Percentiles rank a stretch among this genome's conserved stretches.
These are phyloP conservation scores for Lithobates sylvaticus DNA, from an alignment of 2,797 vertebrate genomes.

Conservation along the genomic window DNA sequence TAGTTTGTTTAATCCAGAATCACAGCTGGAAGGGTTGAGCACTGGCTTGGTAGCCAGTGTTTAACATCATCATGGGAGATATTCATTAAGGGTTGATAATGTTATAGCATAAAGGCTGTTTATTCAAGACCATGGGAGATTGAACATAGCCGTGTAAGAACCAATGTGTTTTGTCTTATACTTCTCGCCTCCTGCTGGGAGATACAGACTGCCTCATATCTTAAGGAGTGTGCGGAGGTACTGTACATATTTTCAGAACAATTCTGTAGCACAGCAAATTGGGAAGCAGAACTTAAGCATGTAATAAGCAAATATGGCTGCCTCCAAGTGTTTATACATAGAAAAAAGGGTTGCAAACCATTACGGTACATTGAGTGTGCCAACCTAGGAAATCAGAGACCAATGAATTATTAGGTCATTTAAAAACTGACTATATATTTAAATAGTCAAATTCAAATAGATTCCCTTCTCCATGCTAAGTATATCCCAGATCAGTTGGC, in stretches of 20 bases:
- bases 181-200: not conserved
- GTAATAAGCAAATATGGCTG: too few species aligned
- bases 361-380: too few species aligned
- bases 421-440: too few species aligned
- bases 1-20: not conserved
- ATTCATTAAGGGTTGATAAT: conserved; percentile 7
- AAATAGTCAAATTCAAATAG: too few species aligned
- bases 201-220: not conserved
- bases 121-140: not conserved
- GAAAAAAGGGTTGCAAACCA: too few species aligned
- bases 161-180: not conserved
- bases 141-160: conserved; percentile 12
- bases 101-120: conserved; percentile 10
- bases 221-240: not conserved
- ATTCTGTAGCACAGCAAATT: too few species aligned
- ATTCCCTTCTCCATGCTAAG: too few species aligned
- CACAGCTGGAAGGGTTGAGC: not conserved
- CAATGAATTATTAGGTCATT: too few species aligned
- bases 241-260: not conserved
- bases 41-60: not conserved
- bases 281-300: too few species aligned
- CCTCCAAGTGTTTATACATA: too few species aligned
- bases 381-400: too few species aligned
- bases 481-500: too few species aligned
- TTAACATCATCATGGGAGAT: conserved; percentile 12